Percentiles rank a stretch among this genome's conserved stretches.
phyloP scores from a whole-genome alignment of 2,888 invertebrate genomes.

The Archips crataeganus region DNA sequence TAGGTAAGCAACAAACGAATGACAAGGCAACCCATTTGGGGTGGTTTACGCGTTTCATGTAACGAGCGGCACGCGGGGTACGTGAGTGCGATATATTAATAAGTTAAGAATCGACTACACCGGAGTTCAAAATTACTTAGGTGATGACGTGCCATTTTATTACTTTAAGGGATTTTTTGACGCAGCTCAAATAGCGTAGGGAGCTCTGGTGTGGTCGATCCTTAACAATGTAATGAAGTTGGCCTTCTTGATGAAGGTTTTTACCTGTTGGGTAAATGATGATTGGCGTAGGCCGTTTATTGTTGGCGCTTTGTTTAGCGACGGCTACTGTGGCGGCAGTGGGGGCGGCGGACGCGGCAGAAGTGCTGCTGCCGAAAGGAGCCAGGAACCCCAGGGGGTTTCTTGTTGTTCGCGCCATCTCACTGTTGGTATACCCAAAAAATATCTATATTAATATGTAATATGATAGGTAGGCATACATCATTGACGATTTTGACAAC shows the following conservation, averaged over 20 bases:
- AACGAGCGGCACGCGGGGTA: constrained; percentile 12
- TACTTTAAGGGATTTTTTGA: not conserved
- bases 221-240: not conserved
- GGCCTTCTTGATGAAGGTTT: constrained; percentile 43
- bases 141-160: not conserved
- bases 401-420: constrained; percentile 64
- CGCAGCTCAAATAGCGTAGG: not conserved
- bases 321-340: constrained; percentile 58
- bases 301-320: constrained; percentile 72
- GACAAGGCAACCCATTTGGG: constrained; percentile 31
- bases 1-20: constrained; percentile 33
- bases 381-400: constrained; percentile 63
- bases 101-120: not conserved
- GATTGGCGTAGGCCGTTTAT: constrained; percentile 89
- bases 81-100: not conserved
- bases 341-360: constrained; percentile 56
- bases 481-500: too few relatives aligned
- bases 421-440: not conserved
- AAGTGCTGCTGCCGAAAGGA: constrained; percentile 56
- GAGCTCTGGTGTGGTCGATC: not conserved
- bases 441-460: not conserved
- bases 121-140: not conserved
- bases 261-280: constrained; percentile 90
- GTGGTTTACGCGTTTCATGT: constrained; percentile 20
- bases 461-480: not conserved